Base-by-base conservation (phyloP, 2,113 vertebrate species). In the Osmerus eperlanus region DNA sequence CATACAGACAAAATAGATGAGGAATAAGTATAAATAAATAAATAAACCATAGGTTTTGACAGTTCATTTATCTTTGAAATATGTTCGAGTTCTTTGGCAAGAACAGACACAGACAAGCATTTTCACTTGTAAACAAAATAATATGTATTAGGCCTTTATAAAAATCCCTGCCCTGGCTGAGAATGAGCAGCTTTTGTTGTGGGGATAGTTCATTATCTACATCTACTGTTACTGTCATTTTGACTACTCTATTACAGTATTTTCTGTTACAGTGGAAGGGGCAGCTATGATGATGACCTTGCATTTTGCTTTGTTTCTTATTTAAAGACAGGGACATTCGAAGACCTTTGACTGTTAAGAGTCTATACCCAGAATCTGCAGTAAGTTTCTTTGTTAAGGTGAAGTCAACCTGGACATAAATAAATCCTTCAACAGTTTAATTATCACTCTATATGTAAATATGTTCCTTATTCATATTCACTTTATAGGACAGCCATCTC, bases 271-370 rank as follows among this genome's bases (percentile, higher is more conserved):
- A 47, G 9, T 47, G 41, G 41, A 47, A 47, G 9, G 41, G 41
- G 41, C 2, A 47, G 41, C 9, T 47, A 47, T 47, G 9, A 47
- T 47, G 41, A 47, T 47, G 41, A 56, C 16, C 55, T 28, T 0
- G 15, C 55, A 11, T 56, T 56, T 56, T 55, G 54, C 9, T 56
- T 56, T 18, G 4, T 56, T 12, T 64, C 77, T 82, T 15, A 25
- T 79, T 84, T 84, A 3, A 68, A 91, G 90, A 88, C 81, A 86
- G 87, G 81, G 12, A 67, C 80, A 41, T 51, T 65, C 72, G 67
- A 0, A 67, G 82, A 77, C 78, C 72, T 19, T 19, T 68, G 0
- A 70, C 75, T 13, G 18, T 74, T 29, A 77, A 70, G 64, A 77
- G 68, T 32, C 58, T 77, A 19, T 64, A 70, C 47, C 68, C 81